Percentiles rank a stretch among this genome's conserved stretches.
phyloP scores from a whole-genome alignment of 2,797 vertebrate species.

The Semotilus atromaculatus region DNA sequence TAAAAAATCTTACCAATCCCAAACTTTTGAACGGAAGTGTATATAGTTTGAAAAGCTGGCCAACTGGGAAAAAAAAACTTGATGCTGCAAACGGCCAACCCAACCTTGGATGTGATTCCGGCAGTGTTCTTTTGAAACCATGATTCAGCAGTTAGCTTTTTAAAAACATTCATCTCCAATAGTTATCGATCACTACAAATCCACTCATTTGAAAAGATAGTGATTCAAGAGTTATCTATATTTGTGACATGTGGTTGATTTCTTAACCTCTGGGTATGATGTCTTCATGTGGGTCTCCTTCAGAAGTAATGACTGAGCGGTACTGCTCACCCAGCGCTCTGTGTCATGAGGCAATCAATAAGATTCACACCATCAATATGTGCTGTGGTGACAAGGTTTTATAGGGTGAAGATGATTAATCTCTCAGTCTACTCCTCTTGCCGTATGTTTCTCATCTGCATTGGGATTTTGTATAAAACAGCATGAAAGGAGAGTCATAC shows the following conservation, averaged over 20 bases:
- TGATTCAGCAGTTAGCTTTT: not conserved
- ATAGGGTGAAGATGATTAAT: conserved; percentile 16
- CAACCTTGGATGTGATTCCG: not conserved
- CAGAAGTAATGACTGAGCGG: conserved; percentile 20
- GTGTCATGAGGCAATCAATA: conserved; percentile 43
- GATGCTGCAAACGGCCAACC: not conserved
- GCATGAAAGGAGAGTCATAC: conserved; percentile 1
- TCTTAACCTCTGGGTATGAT: conserved; percentile 7
- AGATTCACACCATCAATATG: conserved; percentile 42
- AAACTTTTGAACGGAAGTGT: too few species aligned
- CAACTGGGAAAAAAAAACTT: not conserved
- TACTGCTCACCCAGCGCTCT: conserved; percentile 26
- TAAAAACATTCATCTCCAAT: not conserved
- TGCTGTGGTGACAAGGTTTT: conserved; percentile 14
- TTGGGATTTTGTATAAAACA: conserved; percentile 4
- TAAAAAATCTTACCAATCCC: too few species aligned
- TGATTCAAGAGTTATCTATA: not conserved
- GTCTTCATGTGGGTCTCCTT: not conserved
- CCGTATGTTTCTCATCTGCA: not conserved
- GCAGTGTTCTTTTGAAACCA: not conserved
- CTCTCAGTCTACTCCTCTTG: not conserved
- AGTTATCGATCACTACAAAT: not conserved
- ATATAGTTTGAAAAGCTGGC: too few species aligned
- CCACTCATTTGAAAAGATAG: not conserved
- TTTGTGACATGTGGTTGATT: not conserved